Base-by-base conservation (phyloP, 35 echinoderm and acorn worm genomes). In the Apostichopus japonicus region DNA sequence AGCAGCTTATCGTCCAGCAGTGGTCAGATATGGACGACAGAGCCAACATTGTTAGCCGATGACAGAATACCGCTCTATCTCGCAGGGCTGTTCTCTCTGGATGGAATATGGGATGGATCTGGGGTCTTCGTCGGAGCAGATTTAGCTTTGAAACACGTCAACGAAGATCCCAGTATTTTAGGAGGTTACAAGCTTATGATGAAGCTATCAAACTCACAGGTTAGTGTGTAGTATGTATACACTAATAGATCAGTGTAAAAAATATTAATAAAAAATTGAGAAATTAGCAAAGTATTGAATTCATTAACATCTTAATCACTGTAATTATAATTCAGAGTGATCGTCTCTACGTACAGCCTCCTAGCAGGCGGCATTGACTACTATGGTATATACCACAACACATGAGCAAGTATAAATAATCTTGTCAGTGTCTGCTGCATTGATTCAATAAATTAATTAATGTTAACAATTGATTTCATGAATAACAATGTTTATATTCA, bases 61-160 rank as follows among this genome's bases (percentile, higher is more conserved):
- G 56, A 87, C 16, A 24, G 19, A 21, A 87, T 87, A 17, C 86
- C 86, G 1, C 57, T 87, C 16, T 87, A 87, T 23, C 56, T 87
- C 4, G 56, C 86, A 15, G 86, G 56, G 14, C 25, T 87, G 86
- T 87, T 87, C 56, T 62, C 86, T 11, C 7, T 87, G 63, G 56
- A 58, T n/a, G 86, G 86, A 2, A 24, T 67, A 17, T 87, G 53
- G 86, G 86, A 87, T 87, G 86, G 86, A 11, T 89, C 86, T 24
- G 86, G 86, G 23, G 61, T 89, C 23, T 71, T 65, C 23, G 23
- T 89, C n/a, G 86, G 16, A 65, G 59, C 86, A 4, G 86, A 89
- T 89, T 63, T 89, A 14, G 86, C 86, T 15, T n/a, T 89, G 61
- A 72, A 89, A 53, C 86, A 89, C 53, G 56, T 89, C 86, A 89